Evolutionary conservation across 2,888 invertebrate genomes (phyloP), one percentile per base, ranked within the genome.

Genomic region (Ametastegia equiseti): DNA sequence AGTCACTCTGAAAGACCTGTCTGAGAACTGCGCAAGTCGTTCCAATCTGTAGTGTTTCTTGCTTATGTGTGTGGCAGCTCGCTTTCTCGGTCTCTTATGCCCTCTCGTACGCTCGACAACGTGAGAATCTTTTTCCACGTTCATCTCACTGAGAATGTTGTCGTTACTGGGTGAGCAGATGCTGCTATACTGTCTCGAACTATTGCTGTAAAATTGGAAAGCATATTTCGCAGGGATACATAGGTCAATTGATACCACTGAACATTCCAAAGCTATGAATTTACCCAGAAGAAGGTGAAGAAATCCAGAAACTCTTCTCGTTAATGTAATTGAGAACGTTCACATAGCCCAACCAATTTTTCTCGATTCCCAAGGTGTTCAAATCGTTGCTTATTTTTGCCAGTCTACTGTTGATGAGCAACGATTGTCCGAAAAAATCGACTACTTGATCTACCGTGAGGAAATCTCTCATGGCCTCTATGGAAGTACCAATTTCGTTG

Each of bases 341-440:
- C 4, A 84, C 80, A 77, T 81, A 82, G 42, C 83, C 80, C 57
- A 86, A 75, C 67, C 83, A 85, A 81, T 87, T 84, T n/a, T 82
- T 83, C 15, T 88, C 83, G 2, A 86, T 30, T 9, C 84, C 86
- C 69, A 88, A 63, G 2, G 82, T 65, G 36, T 87, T 86, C n/a
- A 88, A 75, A 67, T 89, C 86, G 0, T 84, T 83, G 23, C 84
- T 84, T 42, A 89, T 84, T 65, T 86, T 86, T 60, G 86, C 85
- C 30, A 88, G 50, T 39, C 89, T 85, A 19, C 86, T 88, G 71
- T 87, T 87, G 60, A 88, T 69, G 39, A 86, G 81, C n/a, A 88
- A 79, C 6, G 90, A 86, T 78, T 90, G 85, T 71, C 87, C 60
- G 65, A 91, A 85, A 65, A 85, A 83, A 42, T 85, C 83, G 11